Percentiles rank a stretch among this genome's conserved stretches.
phyloP scores from a whole-genome alignment of 2,797 vertebrate species.

The Syngnathus rostellatus region DNA sequence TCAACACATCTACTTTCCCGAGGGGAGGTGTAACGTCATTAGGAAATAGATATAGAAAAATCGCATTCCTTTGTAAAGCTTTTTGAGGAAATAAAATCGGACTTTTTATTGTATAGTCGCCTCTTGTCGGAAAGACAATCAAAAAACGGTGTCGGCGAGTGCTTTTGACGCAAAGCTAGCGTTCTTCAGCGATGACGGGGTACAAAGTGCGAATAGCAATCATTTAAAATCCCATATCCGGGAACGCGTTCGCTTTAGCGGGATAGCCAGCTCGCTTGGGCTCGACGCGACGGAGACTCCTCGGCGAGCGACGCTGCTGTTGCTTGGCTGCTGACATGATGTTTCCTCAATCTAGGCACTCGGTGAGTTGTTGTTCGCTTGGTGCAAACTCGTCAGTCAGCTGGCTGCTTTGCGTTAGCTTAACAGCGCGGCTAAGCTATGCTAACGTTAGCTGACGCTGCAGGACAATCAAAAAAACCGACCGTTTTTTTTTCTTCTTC shows the following conservation, averaged over 20 bases:
- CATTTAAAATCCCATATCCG: conserved; percentile 43
- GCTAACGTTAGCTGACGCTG: conserved; percentile 40
- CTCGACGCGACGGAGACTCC: conserved; percentile 30
- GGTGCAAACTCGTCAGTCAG: conserved; percentile 19
- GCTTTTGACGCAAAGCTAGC: conserved; percentile 23
- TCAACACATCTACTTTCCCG: conserved; percentile 64
- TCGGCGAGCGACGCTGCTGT: conserved; percentile 24
- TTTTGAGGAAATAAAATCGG: background rate
- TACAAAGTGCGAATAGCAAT: conserved; percentile 50
- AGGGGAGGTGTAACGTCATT: conserved; percentile 50
- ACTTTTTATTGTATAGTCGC: background rate
- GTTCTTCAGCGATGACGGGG: conserved; percentile 58
- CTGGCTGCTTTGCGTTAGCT: too few relatives aligned
- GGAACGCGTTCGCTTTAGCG: conserved; percentile 60
- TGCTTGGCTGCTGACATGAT: conserved; percentile 81
- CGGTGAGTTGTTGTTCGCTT: conserved; percentile 72
- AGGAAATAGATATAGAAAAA: conserved; percentile 14
- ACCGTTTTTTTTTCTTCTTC: conserved; percentile 8
- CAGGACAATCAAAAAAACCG: conserved; percentile 20
- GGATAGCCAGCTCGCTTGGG: conserved; percentile 41
- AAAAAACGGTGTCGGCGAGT: background rate
- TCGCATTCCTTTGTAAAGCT: background rate
- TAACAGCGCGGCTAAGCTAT: background rate
- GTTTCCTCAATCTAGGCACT: conserved; percentile 97
- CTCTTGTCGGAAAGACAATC: background rate